Evolutionary conservation across 2,113 vertebrate species (phyloP).

Genomic region (Trachemys scripta): DNA sequence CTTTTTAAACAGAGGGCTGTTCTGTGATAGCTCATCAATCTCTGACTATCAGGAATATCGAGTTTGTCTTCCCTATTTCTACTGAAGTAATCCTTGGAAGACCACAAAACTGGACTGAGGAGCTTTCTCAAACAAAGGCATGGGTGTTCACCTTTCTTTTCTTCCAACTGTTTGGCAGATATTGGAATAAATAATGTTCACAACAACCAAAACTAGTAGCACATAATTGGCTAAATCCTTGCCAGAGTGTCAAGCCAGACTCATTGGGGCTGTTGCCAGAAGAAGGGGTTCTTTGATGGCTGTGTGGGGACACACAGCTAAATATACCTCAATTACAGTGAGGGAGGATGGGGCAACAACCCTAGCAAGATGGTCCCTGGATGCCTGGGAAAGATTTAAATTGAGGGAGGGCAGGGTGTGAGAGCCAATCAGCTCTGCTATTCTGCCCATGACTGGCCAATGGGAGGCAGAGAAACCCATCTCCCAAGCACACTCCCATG

Average conservation of each 20-base stretch:
- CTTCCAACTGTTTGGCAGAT: neutral
- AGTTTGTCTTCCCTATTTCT: accelerated
- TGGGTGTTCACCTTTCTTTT: too few species aligned
- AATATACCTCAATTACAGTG: neutral
- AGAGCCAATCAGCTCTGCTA: neutral
- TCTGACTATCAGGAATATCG: neutral
- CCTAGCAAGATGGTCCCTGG: neutral
- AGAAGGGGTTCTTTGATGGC: too few species aligned
- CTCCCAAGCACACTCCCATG: neutral
- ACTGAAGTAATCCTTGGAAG: neutral
- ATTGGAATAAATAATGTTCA: neutral
- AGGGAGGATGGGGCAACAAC: neutral
- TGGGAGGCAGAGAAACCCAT: neutral
- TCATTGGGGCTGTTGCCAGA: neutral
- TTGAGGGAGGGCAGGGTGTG: neutral
- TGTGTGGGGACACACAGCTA: accelerated
- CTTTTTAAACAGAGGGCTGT: neutral
- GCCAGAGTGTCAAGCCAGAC: neutral
- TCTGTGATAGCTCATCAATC: neutral
- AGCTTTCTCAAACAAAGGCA: neutral
- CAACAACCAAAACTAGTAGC: neutral
- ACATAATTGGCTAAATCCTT: neutral
- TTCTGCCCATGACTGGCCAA: neutral
- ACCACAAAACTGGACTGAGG: too few species aligned
- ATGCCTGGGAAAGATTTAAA: neutral